These are phyloP conservation scores for Malthinus seriepunctatus DNA, from an alignment of 2,888 invertebrate species.

Conservation along the genomic window DNA sequence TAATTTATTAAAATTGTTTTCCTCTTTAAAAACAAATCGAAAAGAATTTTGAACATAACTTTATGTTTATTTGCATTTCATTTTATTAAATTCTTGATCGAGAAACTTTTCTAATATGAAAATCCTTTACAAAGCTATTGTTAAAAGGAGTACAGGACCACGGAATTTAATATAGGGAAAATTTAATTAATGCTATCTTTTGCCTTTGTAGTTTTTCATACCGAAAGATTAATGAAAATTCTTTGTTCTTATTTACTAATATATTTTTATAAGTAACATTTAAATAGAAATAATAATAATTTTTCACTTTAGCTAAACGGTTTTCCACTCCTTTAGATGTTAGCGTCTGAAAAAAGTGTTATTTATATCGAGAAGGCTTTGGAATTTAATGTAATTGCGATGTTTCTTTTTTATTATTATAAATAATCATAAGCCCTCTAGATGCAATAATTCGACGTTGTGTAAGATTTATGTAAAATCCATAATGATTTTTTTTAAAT, in stretches of 20 bases:
- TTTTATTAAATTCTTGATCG: slow-evolving; percentile 6
- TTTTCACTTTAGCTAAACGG: too few relatives aligned
- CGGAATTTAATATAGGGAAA: slow-evolving; percentile 16
- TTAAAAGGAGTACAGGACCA: slow-evolving; percentile 6
- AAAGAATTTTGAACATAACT: neutral
- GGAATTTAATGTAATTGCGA: too few relatives aligned
- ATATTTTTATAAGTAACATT: too few relatives aligned
- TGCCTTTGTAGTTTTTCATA: neutral
- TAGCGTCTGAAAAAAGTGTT: too few relatives aligned
- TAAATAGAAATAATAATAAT: too few relatives aligned
- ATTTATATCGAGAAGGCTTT: too few relatives aligned
- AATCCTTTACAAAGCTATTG: slow-evolving; percentile 10
- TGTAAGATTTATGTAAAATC: too few relatives aligned
- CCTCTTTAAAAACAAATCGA: neutral
- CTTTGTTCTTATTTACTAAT: neutral
- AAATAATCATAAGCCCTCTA: too few relatives aligned
- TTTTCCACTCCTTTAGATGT: too few relatives aligned
- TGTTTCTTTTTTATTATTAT: too few relatives aligned
- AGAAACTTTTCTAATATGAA: slow-evolving; percentile 1
- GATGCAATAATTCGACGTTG: too few relatives aligned
- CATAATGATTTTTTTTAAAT: too few relatives aligned
- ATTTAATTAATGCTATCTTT: slow-evolving; percentile 11
- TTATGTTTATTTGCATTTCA: neutral
- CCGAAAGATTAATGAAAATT: neutral
- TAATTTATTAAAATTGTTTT: neutral